Conservation (phyloP, 2,797 vertebrate species). For the Lacerta bilineata region DNA sequence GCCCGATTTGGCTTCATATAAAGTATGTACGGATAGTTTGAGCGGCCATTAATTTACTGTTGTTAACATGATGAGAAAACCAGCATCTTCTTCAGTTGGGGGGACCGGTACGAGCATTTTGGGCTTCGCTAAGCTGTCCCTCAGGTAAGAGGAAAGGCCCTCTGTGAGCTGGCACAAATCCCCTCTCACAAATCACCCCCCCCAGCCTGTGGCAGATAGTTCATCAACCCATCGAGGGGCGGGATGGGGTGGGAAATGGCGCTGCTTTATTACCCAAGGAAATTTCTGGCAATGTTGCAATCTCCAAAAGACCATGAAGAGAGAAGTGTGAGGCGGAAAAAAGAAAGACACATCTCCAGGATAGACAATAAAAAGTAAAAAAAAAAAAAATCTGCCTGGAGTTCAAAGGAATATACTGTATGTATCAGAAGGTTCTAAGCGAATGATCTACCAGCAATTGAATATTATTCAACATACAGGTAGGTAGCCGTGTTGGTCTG, state of each 20-base stretch:
- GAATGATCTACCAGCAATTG: conserved; percentile 1
- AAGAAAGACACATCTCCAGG: conserved; percentile 2
- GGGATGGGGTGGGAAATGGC: not conserved
- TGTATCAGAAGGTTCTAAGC: rapidly evolving
- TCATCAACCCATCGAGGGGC: not conserved
- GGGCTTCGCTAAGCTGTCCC: not conserved
- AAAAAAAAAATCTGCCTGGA: conserved; percentile 52
- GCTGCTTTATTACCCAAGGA: not conserved
- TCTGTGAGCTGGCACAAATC: not conserved
- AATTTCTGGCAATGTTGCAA: conserved; percentile 19
- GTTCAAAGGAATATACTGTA: not conserved
- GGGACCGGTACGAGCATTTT: not conserved
- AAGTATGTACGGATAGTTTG: not conserved
- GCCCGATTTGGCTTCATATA: not conserved
- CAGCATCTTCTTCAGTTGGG: not conserved
- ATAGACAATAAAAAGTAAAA: conserved; percentile 37
- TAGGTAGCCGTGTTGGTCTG: too few relatives aligned
- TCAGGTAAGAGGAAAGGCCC: not conserved
- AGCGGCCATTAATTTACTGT: not conserved
- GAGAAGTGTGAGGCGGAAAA: conserved; percentile 17
- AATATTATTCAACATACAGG: not conserved
- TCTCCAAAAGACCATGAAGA: conserved; percentile 35
- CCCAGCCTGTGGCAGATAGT: not conserved
- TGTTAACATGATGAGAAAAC: not conserved
- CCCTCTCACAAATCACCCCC: not conserved